Percentiles rank a stretch among this genome's conserved stretches.
Evolutionary conservation across 2,888 invertebrate genomes (phyloP).

Genomic region (Hybos culiciformis): DNA sequence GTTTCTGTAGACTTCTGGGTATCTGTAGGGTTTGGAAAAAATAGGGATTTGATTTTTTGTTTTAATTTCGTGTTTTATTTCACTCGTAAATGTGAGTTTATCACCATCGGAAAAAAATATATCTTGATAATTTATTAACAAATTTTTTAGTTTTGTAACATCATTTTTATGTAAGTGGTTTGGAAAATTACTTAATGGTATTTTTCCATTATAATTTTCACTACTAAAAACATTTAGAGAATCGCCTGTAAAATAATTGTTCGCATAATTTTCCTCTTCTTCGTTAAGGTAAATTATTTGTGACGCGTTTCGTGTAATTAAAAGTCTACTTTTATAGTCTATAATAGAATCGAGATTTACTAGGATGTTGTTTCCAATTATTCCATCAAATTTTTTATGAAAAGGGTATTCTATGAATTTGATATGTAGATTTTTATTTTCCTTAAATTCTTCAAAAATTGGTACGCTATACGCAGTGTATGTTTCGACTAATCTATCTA

Average conservation of each 20-base stretch:
- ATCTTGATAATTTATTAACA: slow-evolving; percentile 6
- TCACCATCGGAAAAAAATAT: slow-evolving; percentile 11
- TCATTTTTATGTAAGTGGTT: slow-evolving; percentile 3
- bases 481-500: too few species aligned
- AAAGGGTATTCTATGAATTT: slow-evolving; percentile 4
- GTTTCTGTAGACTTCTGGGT: neutral
- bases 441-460: slow-evolving; percentile 3
- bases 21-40: neutral
- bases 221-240: neutral
- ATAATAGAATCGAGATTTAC: neutral
- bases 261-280: too few species aligned
- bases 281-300: too few species aligned
- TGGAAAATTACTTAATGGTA: slow-evolving; percentile 1
- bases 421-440: neutral
- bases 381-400: slow-evolving; percentile 5
- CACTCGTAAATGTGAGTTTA: neutral
- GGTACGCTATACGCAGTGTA: too few species aligned
- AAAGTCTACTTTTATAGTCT: neutral
- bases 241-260: too few species aligned
- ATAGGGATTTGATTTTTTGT: neutral
- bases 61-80: neutral
- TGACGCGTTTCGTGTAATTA: too few species aligned
- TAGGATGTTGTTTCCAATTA: slow-evolving; percentile 7
- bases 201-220: neutral
- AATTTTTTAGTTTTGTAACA: neutral